A percentile compares a stretch with the other conserved stretches of the same genome.
phyloP scores from a whole-genome alignment of 2,113 vertebrate genomes.

The Chamaetylas fuelleborni region DNA sequence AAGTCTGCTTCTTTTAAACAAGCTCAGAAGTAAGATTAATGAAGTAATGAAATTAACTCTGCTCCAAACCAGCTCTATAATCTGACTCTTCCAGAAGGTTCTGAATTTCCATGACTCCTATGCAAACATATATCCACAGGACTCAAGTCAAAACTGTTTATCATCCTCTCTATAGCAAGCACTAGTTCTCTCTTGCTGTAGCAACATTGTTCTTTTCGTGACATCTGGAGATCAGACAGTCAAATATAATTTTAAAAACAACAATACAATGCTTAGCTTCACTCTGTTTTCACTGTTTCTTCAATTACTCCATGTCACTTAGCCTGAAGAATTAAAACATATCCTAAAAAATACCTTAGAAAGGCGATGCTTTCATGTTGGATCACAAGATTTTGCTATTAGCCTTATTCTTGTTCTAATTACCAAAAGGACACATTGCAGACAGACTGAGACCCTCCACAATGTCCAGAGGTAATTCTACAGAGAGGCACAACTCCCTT shows the following conservation, averaged over 20 bases:
- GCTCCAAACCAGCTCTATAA: not conserved
- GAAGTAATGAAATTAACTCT: conserved; percentile 1
- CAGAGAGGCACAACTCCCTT: not conserved
- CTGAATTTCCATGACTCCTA: not conserved
- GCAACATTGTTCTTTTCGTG: not conserved
- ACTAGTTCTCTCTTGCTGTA: not conserved
- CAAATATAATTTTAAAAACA: not conserved
- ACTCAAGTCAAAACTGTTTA: not conserved
- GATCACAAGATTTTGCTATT: not conserved
- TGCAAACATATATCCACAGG: not conserved
- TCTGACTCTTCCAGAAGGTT: not conserved
- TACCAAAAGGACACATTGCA: not conserved
- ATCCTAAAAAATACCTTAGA: not conserved
- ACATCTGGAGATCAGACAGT: not conserved
- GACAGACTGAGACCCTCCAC: not conserved
- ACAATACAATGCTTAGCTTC: not conserved
- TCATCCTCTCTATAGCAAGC: not conserved
- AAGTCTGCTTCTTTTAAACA: conserved; percentile 15
- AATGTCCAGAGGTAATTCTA: not conserved
- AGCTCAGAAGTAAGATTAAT: conserved; percentile 23
- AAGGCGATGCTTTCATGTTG: not conserved
- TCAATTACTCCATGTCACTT: not conserved
- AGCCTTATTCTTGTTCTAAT: not conserved
- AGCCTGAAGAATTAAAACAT: not conserved
- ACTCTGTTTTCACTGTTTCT: not conserved